Evolutionary conservation across 2,113 vertebrate species (phyloP), one percentile per base, ranked within the genome.

Genomic region (Myotis brandtii): DNA sequence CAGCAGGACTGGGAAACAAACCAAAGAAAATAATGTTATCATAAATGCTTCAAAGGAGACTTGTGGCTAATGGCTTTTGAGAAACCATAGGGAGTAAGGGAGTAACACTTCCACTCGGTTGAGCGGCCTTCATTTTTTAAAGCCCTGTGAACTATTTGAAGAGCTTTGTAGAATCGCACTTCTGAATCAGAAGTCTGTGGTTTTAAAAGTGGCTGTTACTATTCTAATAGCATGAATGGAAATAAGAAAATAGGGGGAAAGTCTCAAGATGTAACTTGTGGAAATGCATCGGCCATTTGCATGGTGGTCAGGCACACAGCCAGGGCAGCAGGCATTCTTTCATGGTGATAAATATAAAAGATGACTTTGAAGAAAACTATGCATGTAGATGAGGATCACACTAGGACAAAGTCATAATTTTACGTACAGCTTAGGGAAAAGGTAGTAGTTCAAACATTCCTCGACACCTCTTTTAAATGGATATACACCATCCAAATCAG

Each of bases 391-490:
- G 96, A 98, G 96, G 72, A 59, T 86, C 91, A 20, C 75, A 93
- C 96, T 97, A 97, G 97, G 96, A 96, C 97, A 96, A 96, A 97
- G 97, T 93, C 97, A 97, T 97, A 97, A 97, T 97, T 98, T 98
- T 84, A 92, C 82, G n/a, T 80, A 91, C 21, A 91, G 93, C 73
- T 79, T 75, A 75, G 70, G 91, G 86, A 86, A 94, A 94, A 83
- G 91, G 95, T 96, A 95, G 96, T 95, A 96, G 95, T 96, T 97
- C 97, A 97, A 91, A 93, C 50, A 95, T 96, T 64, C 66, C 75
- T 75, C 0, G 91, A 95, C 95, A 96, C 88, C 64, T 86, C 86
- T 91, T 90, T 86, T 91, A 97, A 96, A 96, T 96, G 94, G 46
- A 96, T 93, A 70, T 50, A 52, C 72, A 89, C 73, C 77, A 86